Base-by-base conservation (phyloP, 1,140 invertebrate genomes). In the Drosophila watanabei region DNA sequence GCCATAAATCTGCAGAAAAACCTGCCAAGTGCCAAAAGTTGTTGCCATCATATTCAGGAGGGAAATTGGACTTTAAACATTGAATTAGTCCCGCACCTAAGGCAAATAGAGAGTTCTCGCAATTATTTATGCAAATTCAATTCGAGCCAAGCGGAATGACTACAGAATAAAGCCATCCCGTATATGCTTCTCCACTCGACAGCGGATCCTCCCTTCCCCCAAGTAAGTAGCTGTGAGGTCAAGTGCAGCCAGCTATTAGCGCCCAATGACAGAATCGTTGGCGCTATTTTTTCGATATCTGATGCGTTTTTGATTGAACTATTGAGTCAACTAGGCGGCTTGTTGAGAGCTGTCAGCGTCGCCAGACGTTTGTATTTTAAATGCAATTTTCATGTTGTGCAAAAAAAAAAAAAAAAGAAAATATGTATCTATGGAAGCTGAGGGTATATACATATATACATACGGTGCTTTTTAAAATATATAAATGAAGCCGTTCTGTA, bases 81-180 rank as follows among this genome's bases (percentile, higher is more conserved):
- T 77, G n/a, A 49, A 37, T 35, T 54, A 39, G 28, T 35, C 16
- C 18, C 20, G 33, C 43, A 62, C 51, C 61, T 28, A 52, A 63
- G 10, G 45, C 62, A 43, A 73, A 18, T 11, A 33, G 24, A 52
- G 32, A 58, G 48, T 52, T 68, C 79, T 72, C 48, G 61, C 56
- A 79, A 79, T 68, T 82, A 77, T 65, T 64, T 86, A 85, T 81
- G 75, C 75, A 71, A 82, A 86, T 81, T 66, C 4, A 33, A 79
- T 57, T 82, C 18, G 46, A 58, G 62, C 65, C 30, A 64, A 75
- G 52, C 57, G 48, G 30, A 52, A 32, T 46, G n/a, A 48, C 24
- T 60, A 72, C 16, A 59, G 24, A 51, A n/a, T 59, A 41, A 13
- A 46, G 52, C 63, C 33, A 51, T 59, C n/a, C 33, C 49, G 11